Base-by-base conservation (phyloP, 2,113 vertebrate species). In the Hiodon tergisus region DNA sequence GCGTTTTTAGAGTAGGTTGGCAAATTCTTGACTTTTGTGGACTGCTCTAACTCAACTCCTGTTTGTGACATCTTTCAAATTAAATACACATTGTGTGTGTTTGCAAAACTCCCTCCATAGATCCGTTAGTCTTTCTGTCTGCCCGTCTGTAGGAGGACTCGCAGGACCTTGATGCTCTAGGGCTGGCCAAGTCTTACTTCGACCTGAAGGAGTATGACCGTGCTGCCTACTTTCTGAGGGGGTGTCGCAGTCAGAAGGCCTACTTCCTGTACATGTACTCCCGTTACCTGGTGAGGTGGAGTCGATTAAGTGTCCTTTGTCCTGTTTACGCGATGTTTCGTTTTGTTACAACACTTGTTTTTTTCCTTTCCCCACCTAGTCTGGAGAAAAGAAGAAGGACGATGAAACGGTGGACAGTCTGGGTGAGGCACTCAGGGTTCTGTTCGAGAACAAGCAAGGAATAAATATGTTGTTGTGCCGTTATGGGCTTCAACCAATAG, bases 251-350 rank as follows among this genome's bases (percentile, higher is more conserved):
- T 84, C 95, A 94, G 84, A 99, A 99, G 83, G 96, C 97, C 47
- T 98, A 98, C 84, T 99, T 99, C 81, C 84, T 99, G 51, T 98
- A 96, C 79, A 98, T 98, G 97, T 99, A 99, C 84, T 98, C 97
- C 55, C 94, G 96, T 84, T 99, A 99, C 76, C 88, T 99, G 94
- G 97, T 99, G 87, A 94, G 94, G 57, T 16, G 47, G 6, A 3
- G 13, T 8, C 53, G n/a, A 60, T 59, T 2, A 16, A 48, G 67
- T 31, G 9, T 16, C 10, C 50, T 10, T 69, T 69, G 13, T 11
- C 13, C 46, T 4, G 8, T 6, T 13, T 0, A 3, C 2, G 51
- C 31, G 9, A 13, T 47, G 10, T 10, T 3, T 48, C 3, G 52
- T 55, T 3, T 51, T 50, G 65, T 52, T 16, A 2, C 4, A 16